Base-by-base conservation (phyloP, 2,888 invertebrate genomes). In the Tenthredo livida region DNA sequence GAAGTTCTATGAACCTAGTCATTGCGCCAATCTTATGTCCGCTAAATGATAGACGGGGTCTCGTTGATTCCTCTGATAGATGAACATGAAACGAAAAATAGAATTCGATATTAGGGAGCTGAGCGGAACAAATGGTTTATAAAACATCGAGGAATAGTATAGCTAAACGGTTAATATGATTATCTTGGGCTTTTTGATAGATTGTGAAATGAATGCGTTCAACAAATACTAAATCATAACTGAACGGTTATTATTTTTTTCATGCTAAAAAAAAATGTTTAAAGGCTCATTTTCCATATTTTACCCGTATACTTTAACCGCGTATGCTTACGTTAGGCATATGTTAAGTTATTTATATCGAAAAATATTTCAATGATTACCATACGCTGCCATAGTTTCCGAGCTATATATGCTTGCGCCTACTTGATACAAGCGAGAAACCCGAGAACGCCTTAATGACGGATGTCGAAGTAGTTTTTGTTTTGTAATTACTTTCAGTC, bases 1-100 rank as follows among this genome's bases (percentile, higher is more conserved):
- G 93, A 88, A 97, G 94, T 93, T 98, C 97, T 88, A 97, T 95
- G 89, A 96, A 95, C 87, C 96, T 96, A 93, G 95, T 96, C 37
- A 95, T 95, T 86, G 70, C 50, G 50, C 85, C 88, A 67, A 88
- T 86, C 37, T 84, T 84, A 21, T 70, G 40, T 61, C 84, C 47
- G 25, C 65, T 83, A 10, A 50, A 40, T 21, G 83, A 83, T 29
- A 83, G 67, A 58, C 33, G 61, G 17, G 75, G 54, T 25, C 70
- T 50, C 43, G 58, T 73, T 21, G 77, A 77, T 77, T 80, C 84
- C 40, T 83, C 84, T 73, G 25, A 12, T 37, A 61, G 80, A 12
- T 40, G 15, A 80, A 80, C 58, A 80, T 80, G 40, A 40, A 80
- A 80, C 54, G 50, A 54, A 77, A 17, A 77, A 77, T n/a, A 17